Percentiles rank a stretch among this genome's conserved stretches.
phyloP scores from a whole-genome alignment of 2,888 invertebrate genomes.

The Prosapia bicincta region DNA sequence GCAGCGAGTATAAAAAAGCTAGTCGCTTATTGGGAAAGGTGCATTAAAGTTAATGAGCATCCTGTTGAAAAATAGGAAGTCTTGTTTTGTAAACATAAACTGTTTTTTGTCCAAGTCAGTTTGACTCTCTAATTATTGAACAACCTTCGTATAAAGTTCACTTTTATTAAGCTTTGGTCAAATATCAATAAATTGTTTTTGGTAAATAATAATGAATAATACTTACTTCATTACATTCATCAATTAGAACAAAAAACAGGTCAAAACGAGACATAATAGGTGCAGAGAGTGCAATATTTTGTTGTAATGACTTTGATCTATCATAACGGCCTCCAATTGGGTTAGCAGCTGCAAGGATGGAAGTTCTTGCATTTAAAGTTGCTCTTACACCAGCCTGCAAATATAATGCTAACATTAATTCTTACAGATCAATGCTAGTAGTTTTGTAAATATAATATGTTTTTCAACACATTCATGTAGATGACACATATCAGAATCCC shows the following conservation, averaged over 20 bases:
- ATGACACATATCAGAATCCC: no score
- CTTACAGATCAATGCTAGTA: no score
- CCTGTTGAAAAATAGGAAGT: no score
- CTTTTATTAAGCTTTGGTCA: no score
- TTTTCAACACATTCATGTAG: no score
- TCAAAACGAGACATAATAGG: slow-evolving; percentile 99
- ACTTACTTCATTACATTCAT: slow-evolving; percentile 85
- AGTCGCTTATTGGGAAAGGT: no score
- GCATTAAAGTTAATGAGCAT: no score
- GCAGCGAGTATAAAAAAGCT: no score
- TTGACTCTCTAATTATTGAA: background rate
- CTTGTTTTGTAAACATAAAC: no score
- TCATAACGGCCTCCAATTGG: slow-evolving; percentile 98
- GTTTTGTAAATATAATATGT: no score
- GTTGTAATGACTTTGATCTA: slow-evolving; percentile 86
- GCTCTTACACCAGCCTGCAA: slow-evolving; percentile 90
- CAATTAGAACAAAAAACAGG: slow-evolving; percentile 95
- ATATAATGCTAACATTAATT: slow-evolving; percentile 1
- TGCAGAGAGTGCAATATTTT: slow-evolving; percentile 89
- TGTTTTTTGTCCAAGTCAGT: background rate
- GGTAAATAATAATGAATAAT: no score
- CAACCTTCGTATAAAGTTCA: no score
- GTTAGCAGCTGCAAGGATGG: slow-evolving; percentile 97
- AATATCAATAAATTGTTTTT: slow-evolving; percentile 3
- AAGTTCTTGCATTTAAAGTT: slow-evolving; percentile 94